Conservation (phyloP, 2,113 vertebrate species). For the Prunella fulvescens region DNA sequence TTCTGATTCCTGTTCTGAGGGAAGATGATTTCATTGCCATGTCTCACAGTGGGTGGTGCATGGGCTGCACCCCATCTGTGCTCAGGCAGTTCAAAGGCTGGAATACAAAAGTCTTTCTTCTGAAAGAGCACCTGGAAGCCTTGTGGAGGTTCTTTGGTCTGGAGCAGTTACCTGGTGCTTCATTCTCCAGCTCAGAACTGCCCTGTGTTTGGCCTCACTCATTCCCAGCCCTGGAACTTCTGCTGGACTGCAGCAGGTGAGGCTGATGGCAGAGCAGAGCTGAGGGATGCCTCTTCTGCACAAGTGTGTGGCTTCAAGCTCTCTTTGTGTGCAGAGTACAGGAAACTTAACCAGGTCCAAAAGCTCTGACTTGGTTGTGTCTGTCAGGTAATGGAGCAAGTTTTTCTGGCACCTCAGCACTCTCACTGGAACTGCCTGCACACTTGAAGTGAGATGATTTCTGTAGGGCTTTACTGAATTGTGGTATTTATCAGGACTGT, state of each 20-base stretch:
- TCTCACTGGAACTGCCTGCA: neutral
- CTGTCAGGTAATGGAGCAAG: neutral
- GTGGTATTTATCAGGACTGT: constrained; percentile 2
- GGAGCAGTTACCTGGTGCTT: neutral
- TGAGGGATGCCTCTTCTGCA: neutral
- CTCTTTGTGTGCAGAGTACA: neutral
- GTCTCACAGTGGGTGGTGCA: neutral
- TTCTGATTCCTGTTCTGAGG: neutral
- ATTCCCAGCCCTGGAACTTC: neutral
- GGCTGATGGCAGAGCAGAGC: neutral
- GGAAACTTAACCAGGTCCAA: neutral
- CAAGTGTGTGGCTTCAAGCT: neutral
- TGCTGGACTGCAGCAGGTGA: neutral
- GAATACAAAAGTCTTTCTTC: neutral
- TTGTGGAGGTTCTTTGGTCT: neutral
- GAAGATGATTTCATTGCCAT: neutral
- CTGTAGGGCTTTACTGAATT: neutral
- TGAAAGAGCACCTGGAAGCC: neutral
- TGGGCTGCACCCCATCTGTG: neutral
- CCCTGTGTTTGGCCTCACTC: neutral
- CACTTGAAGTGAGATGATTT: neutral
- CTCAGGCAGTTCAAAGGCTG: neutral
- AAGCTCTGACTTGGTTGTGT: neutral
- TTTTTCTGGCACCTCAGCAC: neutral
- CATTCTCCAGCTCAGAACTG: neutral